phyloP scores from a whole-genome alignment of 2,113 vertebrate genomes.

The Vulpes vulpes region DNA sequence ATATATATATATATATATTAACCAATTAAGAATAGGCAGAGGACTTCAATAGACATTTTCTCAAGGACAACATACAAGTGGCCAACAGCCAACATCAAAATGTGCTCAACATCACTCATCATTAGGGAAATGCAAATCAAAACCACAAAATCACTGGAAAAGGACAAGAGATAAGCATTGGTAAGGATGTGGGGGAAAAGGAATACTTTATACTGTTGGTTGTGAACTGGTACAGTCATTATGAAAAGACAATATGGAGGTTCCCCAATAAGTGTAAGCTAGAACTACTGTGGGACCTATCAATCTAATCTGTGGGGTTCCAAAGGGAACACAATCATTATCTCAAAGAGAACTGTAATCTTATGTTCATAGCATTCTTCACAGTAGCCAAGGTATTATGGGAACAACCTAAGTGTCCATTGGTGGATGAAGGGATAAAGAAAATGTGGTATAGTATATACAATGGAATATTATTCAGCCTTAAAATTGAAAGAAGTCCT shows the following conservation, averaged over 20 bases:
- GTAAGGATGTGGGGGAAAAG: not conserved
- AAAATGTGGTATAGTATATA: not conserved
- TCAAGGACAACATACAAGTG: not conserved
- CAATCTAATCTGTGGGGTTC: not conserved
- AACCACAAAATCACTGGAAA: not conserved
- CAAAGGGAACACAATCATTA: not conserved
- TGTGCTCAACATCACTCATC: not conserved
- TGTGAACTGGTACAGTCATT: not conserved
- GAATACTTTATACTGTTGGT: not conserved
- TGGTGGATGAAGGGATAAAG: not conserved
- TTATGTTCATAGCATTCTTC: not conserved
- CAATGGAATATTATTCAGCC: not conserved
- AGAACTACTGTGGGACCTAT: not conserved
- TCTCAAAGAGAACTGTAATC: not conserved
- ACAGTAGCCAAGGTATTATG: not conserved
- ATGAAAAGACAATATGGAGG: not conserved
- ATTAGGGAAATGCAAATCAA: not conserved
- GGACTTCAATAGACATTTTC: not conserved
- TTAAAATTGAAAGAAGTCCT: slow-evolving; percentile 3
- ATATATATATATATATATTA: not conserved
- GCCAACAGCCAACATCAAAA: not conserved
- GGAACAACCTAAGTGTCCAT: not conserved
- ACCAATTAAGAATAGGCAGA: not conserved
- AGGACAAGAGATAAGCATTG: not conserved
- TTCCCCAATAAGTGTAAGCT: not conserved